Percentiles rank a stretch among this genome's conserved stretches.
Conservation (phyloP, 2,113 vertebrate species). For the Silurus glanis region DNA sequence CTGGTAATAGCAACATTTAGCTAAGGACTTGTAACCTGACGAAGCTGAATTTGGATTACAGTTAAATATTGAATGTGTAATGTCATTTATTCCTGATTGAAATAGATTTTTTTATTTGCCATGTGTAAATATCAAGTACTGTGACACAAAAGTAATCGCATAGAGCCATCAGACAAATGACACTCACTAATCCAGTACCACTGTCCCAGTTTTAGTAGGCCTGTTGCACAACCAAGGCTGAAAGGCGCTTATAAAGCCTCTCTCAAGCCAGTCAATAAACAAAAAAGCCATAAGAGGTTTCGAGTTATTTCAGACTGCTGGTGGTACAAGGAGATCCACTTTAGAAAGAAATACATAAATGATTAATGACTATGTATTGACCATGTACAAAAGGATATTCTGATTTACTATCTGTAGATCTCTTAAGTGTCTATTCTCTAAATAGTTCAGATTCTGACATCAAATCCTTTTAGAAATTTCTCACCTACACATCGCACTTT, state of each 20-base stretch:
- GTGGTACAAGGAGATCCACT: not conserved
- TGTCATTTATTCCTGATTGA: constrained; percentile 3
- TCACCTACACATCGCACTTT: constrained; percentile 25
- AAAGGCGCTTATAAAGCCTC: constrained; percentile 43
- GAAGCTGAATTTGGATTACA: not conserved
- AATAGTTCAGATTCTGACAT: constrained; percentile 21
- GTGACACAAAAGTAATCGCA: constrained; percentile 46
- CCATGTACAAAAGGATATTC: not conserved
- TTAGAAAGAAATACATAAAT: not conserved
- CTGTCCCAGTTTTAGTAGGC: constrained; percentile 42
- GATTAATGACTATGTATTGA: not conserved
- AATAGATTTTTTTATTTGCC: not conserved
- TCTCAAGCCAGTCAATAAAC: constrained; percentile 29
- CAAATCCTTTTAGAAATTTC: constrained; percentile 33
- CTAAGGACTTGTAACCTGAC: not conserved
- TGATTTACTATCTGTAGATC: not conserved
- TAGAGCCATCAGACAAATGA: constrained; percentile 37
- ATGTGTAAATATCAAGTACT: constrained; percentile 23
- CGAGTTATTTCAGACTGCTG: constrained; percentile 17
- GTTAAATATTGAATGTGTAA: not conserved
- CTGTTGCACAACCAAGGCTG: constrained; percentile 38
- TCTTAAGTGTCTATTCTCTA: not conserved
- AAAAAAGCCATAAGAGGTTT: constrained; percentile 22
- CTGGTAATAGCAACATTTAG: not conserved
- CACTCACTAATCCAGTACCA: constrained; percentile 51